Conservation (phyloP, 2,888 invertebrate genomes). For the Tanypteryx hageni region DNA sequence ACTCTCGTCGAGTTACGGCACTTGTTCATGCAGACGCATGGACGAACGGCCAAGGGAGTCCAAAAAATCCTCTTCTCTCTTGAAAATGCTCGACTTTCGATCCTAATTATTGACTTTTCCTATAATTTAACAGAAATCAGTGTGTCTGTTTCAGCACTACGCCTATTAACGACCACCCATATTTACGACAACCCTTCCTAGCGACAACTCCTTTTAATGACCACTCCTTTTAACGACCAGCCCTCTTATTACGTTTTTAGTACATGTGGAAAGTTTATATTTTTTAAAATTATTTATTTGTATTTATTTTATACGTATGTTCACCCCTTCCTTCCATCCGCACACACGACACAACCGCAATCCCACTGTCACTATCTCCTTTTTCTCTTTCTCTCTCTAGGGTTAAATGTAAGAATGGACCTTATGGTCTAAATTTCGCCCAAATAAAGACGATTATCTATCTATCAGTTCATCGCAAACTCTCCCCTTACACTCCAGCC, state of each 20-base stretch:
- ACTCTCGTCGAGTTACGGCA: background rate
- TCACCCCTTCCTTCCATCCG: background rate
- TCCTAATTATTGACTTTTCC: background rate
- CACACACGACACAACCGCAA: background rate
- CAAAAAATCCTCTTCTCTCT: background rate
- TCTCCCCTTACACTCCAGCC: background rate
- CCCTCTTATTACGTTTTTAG: no score
- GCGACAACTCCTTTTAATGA: no score
- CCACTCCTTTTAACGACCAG: no score
- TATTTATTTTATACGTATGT: background rate
- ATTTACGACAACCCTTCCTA: no score
- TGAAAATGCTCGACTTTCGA: background rate
- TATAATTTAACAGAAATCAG: no score
- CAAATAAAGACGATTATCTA: no score
- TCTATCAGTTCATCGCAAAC: background rate
- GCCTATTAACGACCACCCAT: no score
- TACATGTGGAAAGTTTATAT: no score
- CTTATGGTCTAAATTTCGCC: no score
- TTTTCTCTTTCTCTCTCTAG: background rate
- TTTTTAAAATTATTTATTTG: no score
- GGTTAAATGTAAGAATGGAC: no score
- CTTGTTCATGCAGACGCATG: background rate
- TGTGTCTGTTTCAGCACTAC: no score
- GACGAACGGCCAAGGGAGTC: background rate
- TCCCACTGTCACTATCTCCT: background rate